Evolutionary conservation across 2,888 invertebrate species (phyloP).

Genomic region (Tridacna crocea): DNA sequence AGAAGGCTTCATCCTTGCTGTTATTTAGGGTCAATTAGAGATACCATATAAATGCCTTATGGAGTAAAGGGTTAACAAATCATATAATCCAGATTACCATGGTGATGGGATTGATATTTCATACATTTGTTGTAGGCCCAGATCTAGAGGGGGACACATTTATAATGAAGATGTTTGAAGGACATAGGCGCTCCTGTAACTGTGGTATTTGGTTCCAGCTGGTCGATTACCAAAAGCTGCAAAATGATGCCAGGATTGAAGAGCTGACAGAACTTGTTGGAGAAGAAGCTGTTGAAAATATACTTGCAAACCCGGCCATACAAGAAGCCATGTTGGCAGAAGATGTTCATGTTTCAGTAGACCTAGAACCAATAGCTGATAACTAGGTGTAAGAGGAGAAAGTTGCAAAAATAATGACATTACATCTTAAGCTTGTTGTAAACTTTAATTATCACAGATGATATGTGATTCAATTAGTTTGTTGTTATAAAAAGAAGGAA

Average conservation of each 20-base stretch:
- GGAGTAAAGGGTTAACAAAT: background rate
- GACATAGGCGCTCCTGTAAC: background rate
- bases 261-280: background rate
- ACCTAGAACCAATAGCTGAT: background rate
- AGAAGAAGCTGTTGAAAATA: background rate
- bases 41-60: too few relatives aligned
- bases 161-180: background rate
- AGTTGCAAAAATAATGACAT: background rate
- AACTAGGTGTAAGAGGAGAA: background rate
- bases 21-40: too few relatives aligned
- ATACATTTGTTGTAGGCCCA: background rate
- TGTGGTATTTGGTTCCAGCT: slow-evolving; percentile 13
- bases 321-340: background rate
- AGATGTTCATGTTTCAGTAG: background rate
- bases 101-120: background rate
- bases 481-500: background rate
- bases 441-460: background rate
- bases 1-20: too few relatives aligned
- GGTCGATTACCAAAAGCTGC: background rate
- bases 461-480: background rate
- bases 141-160: background rate
- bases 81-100: background rate
- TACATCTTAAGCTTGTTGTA: background rate
- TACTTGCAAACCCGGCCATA: background rate
- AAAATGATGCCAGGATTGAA: background rate